These are phyloP conservation scores for Drosophila sturtevanti DNA, from an alignment of 1,140 invertebrate genomes.

Conservation along the genomic window DNA sequence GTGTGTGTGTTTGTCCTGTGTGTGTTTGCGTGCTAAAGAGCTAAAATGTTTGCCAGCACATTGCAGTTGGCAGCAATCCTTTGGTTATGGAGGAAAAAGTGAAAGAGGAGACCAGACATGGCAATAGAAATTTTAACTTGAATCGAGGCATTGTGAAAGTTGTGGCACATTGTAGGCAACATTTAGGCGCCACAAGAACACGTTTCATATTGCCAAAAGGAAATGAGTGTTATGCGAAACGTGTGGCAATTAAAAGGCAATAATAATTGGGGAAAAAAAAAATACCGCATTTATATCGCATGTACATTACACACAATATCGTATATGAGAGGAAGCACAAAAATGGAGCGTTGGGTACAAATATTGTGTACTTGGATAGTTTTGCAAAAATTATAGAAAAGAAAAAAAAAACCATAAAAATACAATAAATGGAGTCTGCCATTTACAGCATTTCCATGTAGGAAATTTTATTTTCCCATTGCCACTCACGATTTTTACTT, in stretches of 20 bases:
- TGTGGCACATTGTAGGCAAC: conserved; percentile 28
- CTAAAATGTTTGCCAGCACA: conserved; percentile 49
- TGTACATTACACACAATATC: conserved; percentile 4
- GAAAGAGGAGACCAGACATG: conserved; percentile 34
- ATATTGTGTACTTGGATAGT: neutral
- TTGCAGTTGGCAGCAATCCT: conserved; percentile 15
- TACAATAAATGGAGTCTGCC: too few relatives aligned
- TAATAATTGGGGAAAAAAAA: conserved; percentile 10
- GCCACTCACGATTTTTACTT: too few relatives aligned
- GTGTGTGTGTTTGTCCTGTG: conserved; percentile 7
- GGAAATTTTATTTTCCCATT: too few relatives aligned
- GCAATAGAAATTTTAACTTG: conserved; percentile 13
- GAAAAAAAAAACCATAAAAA: too few relatives aligned
- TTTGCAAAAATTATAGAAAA: too few relatives aligned
- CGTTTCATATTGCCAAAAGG: conserved; percentile 38
- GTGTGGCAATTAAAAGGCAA: conserved; percentile 48
- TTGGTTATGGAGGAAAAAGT: neutral
- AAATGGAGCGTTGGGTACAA: neutral
- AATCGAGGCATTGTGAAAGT: neutral
- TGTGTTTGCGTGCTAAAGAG: conserved; percentile 47
- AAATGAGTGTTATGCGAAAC: conserved; percentile 50
- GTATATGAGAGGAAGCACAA: too few relatives aligned
- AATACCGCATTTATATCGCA: neutral
- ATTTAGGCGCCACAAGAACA: conserved; percentile 37
- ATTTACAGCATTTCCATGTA: too few relatives aligned